Percentiles rank a stretch among this genome's conserved stretches.
Conservation (phyloP, 2,888 invertebrate genomes). For the Apamea epomidion region DNA sequence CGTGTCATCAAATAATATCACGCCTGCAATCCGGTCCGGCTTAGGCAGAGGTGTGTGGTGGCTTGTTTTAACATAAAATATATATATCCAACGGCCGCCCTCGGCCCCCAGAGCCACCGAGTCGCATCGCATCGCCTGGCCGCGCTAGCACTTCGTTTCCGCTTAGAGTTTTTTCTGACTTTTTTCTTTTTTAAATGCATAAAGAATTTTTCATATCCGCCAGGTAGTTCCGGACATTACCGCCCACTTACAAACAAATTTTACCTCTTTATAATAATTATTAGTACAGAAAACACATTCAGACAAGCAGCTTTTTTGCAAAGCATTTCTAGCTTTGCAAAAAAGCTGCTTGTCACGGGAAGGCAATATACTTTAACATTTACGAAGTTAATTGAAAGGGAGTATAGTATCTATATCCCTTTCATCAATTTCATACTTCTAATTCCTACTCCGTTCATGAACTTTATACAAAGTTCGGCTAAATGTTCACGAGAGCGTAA, state of each 20-base stretch:
- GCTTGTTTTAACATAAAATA: too few species aligned
- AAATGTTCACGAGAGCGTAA: conserved; percentile 33
- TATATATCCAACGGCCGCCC: too few species aligned
- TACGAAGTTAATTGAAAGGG: background rate
- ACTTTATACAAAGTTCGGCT: conserved; percentile 35
- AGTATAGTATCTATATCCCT: background rate
- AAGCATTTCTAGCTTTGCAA: too few species aligned
- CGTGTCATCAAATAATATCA: too few species aligned
- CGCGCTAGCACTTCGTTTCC: too few species aligned
- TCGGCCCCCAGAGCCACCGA: too few species aligned
- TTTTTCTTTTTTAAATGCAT: background rate
- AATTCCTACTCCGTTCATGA: conserved; percentile 29
- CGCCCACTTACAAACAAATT: background rate
- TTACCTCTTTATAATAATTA: too few species aligned
- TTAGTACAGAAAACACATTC: background rate
- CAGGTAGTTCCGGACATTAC: background rate
- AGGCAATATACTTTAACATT: background rate
- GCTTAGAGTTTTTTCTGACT: too few species aligned
- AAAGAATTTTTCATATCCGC: background rate
- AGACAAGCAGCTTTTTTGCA: too few species aligned
- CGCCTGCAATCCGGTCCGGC: too few species aligned
- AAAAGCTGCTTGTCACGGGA: background rate
- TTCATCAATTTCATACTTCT: conserved; percentile 5
- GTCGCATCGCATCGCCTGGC: too few species aligned
- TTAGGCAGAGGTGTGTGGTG: too few species aligned